Evolutionary conservation across 1,140 invertebrate genomes (phyloP).

Genomic region (Laupala kohalensis): DNA sequence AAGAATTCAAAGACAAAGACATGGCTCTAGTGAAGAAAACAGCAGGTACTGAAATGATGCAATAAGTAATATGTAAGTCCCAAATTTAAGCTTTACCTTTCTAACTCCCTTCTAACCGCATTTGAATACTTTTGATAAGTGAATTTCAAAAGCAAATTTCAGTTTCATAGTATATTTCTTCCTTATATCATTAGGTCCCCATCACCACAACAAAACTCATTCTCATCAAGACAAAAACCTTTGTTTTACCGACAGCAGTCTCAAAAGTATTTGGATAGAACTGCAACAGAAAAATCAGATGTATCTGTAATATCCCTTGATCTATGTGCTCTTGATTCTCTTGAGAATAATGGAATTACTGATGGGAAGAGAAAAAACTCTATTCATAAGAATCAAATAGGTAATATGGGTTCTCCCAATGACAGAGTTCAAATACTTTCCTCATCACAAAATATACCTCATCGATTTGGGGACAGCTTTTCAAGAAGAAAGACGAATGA

Average conservation of each 20-base stretch:
- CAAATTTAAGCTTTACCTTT: not conserved
- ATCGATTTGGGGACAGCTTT: not conserved
- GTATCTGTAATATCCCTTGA: not conserved
- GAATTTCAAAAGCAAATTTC: not conserved
- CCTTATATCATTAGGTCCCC: slow-evolving; percentile 22
- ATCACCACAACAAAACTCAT: slow-evolving; percentile 22
- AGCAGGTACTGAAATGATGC: not conserved
- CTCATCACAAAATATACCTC: not conserved
- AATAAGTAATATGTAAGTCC: not conserved
- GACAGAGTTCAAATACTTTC: not conserved
- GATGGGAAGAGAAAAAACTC: not conserved
- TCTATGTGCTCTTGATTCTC: not conserved
- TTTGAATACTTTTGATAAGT: not conserved
- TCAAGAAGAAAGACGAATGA: not conserved
- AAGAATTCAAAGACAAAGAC: not conserved
- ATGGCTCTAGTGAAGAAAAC: not conserved
- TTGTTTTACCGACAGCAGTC: not conserved
- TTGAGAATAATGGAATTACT: not conserved
- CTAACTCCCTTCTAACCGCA: not conserved
- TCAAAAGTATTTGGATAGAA: not conserved
- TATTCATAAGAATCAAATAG: not conserved
- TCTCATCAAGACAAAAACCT: not conserved
- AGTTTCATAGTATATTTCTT: not conserved
- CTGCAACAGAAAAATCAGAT: not conserved
- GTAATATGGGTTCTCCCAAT: not conserved